Conservation (phyloP, 2,888 invertebrate genomes). For the Drosophila nr. medialis region DNA sequence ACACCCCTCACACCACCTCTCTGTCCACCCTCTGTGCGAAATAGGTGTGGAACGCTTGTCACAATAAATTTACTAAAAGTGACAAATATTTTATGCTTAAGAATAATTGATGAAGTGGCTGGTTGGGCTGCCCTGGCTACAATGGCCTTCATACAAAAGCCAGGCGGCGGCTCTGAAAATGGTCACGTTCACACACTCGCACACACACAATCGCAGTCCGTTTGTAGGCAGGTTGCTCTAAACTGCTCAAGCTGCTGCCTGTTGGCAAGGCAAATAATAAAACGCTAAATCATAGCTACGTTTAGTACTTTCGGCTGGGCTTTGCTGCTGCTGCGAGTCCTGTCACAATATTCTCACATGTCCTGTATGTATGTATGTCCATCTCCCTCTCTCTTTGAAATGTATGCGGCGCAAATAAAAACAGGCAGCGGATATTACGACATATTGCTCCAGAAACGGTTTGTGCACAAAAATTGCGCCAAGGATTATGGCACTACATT, state of each 20-base stretch:
- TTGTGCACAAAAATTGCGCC: conserved; percentile 74
- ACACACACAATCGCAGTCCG: not conserved
- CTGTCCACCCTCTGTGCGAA: conserved; percentile 10
- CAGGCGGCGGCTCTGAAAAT: conserved; percentile 30
- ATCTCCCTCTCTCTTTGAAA: conserved; percentile 33
- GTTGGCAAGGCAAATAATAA: conserved; percentile 67
- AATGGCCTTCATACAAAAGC: conserved; percentile 21
- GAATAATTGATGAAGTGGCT: conserved; percentile 82
- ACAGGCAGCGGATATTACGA: conserved; percentile 77
- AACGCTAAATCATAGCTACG: conserved; percentile 78
- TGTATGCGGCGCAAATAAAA: conserved; percentile 71
- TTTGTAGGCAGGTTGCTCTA: conserved; percentile 19
- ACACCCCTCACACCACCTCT: not conserved
- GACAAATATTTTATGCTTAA: conserved; percentile 82
- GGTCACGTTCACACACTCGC: conserved; percentile 60
- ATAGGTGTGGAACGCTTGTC: conserved; percentile 64
- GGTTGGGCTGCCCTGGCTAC: conserved; percentile 41
- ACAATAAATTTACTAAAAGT: conserved; percentile 82
- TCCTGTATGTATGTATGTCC: conserved; percentile 26
- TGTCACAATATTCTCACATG: conserved; percentile 70
- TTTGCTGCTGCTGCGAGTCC: conserved; percentile 23
- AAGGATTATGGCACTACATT: conserved; percentile 79
- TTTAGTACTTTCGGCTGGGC: conserved; percentile 74
- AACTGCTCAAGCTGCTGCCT: conserved; percentile 19
- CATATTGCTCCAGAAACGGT: conserved; percentile 72